Percentiles rank a stretch among this genome's conserved stretches.
Evolutionary conservation across 2,797 vertebrate species (phyloP).

Genomic region (Semaprochilodus insignis): DNA sequence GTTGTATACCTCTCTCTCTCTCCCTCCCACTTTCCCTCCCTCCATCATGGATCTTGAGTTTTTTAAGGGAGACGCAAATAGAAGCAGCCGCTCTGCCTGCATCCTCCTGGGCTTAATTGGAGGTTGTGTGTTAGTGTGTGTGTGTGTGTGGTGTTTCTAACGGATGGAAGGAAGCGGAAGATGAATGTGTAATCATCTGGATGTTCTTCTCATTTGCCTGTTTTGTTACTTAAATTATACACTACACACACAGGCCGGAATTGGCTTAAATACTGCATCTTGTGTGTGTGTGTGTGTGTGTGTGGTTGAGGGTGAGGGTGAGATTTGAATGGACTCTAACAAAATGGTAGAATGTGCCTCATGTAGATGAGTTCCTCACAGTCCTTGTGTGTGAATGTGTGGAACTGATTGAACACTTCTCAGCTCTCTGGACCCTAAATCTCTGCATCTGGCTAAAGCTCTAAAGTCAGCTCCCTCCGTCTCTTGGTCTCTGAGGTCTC

Average conservation of each 20-base stretch:
- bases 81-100: constrained; percentile 75
- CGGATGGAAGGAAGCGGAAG: constrained; percentile 77
- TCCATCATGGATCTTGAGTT: constrained; percentile 60
- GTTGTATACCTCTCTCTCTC: background rate
- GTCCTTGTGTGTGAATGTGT: background rate
- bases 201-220: constrained; percentile 81
- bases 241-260: constrained; percentile 62
- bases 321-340: background rate
- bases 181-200: constrained; percentile 85
- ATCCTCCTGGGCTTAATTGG: constrained; percentile 79
- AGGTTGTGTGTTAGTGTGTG: constrained; percentile 80
- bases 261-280: constrained; percentile 42
- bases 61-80: constrained; percentile 67
- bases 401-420: no score
- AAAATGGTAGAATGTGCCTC: background rate
- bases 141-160: constrained; percentile 65
- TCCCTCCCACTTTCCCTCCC: constrained; percentile 37
- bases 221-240: constrained; percentile 85
- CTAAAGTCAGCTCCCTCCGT: no score
- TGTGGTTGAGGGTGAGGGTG: background rate
- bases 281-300: constrained; percentile 22
- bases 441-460: no score
- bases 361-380: background rate
- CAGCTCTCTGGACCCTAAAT: no score
- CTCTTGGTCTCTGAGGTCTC: no score